Base-by-base conservation (phyloP, 2,888 invertebrate genomes). In the Odontocerum albicorne region DNA sequence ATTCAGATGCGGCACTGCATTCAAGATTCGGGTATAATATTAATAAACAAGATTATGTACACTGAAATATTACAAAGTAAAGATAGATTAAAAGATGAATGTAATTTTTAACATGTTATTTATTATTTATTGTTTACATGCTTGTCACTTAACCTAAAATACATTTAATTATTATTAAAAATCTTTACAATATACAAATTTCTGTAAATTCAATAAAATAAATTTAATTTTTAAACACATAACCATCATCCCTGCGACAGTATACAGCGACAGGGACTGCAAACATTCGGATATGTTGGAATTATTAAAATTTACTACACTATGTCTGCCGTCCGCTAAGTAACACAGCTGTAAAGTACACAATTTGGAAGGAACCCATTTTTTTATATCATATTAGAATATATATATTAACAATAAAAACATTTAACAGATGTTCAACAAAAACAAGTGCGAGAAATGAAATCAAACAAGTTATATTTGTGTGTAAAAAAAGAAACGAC, bases 161-260 rank as follows among this genome's bases (percentile, higher is more conserved):
- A 56, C 52, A 73, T 77, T 73, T 72, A 75, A 77, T 73, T 72
- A 77, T 75, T 75, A 73, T 74, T 76, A 63, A 63, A 63, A 75
- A 72, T 76, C 75, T 78, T 74, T 78, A 78, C 77, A 77, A 78
- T 78, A 76, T 77, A 78, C 77, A 77, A 76, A 73, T 74, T 73
- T 72, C 73, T 59, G 56, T 77, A 75, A 73, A 72, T 73, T 75
- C 74, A 75, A 77, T 77, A 77, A 74, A 77, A 76, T 77, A 78
- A 75, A 73, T 73, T 44, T 72, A 74, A 73, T 73, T 73, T 73
- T 74, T 72, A 65, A 74, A 77, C 74, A 75, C 72, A 72, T 77
- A 77, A 55, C 49, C 49, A 49, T 40, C 19, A 16, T 13, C 12
- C 36, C 20, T 35, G 16, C 35, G n/a, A 4, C 4, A 35, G 10